Evolutionary conservation across 2,113 vertebrate species (phyloP).

Genomic region (zebrafish (Danio rerio)): GRCz12tu NC_133191.1:9162501-9163000

Average conservation of each 20-base stretch:
- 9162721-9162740: conserved; percentile 31
- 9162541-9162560: conserved; percentile 86
- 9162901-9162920: neutral
- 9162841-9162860: conserved; percentile 23
- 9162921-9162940: too few relatives aligned
- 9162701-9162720: conserved; percentile 25
- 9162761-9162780: conserved; percentile 23
- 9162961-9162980: too few relatives aligned
- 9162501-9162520: conserved; percentile 78
- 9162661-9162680: conserved; percentile 9
- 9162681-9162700: conserved; percentile 2
- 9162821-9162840: conserved; percentile 14
- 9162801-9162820: conserved; percentile 22
- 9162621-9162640: neutral
- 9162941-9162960: too few relatives aligned
- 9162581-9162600: neutral
- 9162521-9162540: conserved; percentile 79
- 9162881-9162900: neutral
- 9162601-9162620: neutral
- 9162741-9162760: conserved; percentile 35
- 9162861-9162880: neutral
- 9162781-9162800: conserved; percentile 27
- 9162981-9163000: too few relatives aligned
- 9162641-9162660: conserved; percentile 40
- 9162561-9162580: conserved; percentile 56